Evolutionary conservation across 2,888 invertebrate genomes (phyloP).

Genomic region (Linhomoeus sp.): DNA sequence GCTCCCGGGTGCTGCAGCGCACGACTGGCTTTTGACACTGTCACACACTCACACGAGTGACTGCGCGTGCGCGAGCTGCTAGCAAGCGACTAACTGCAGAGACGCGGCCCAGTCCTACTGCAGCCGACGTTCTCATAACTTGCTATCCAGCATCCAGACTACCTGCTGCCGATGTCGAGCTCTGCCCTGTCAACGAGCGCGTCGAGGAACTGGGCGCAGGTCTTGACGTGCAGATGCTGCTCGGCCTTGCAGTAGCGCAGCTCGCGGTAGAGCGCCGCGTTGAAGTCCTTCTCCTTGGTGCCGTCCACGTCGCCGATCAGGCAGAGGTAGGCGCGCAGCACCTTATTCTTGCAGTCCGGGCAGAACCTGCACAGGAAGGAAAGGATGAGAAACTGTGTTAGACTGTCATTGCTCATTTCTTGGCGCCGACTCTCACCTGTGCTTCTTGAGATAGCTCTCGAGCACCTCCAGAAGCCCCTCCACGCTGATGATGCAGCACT

Average conservation of each 20-base stretch:
- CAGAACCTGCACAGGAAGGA: slow-evolving; percentile 44
- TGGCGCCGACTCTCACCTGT: too few species aligned
- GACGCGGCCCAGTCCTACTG: too few species aligned
- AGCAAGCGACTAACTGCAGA: too few species aligned
- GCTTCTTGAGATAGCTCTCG: slow-evolving; percentile 71
- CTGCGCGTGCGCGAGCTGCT: too few species aligned
- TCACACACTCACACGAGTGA: too few species aligned
- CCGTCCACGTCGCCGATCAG: slow-evolving; percentile 52
- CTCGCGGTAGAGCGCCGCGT: slow-evolving; percentile 61
- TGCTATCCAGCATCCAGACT: too few species aligned
- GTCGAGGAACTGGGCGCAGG: slow-evolving; percentile 68
- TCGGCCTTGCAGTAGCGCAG: slow-evolving; percentile 59
- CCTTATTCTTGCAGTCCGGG: slow-evolving; percentile 76
- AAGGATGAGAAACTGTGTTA: too few species aligned
- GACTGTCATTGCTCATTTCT: slow-evolving; percentile 3
- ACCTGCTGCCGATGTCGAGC: slow-evolving; percentile 68
- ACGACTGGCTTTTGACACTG: too few species aligned
- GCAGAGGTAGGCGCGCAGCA: slow-evolving; percentile 60
- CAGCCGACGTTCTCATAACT: too few species aligned
- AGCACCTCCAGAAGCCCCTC: slow-evolving; percentile 61
- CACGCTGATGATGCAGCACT: slow-evolving; percentile 62
- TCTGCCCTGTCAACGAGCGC: slow-evolving; percentile 69
- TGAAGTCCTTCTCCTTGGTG: slow-evolving; percentile 67
- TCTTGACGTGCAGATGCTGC: slow-evolving; percentile 65
- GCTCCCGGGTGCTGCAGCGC: slow-evolving; percentile 48